Base-by-base conservation (phyloP, 2,113 vertebrate species). In the Hystrix cristata region DNA sequence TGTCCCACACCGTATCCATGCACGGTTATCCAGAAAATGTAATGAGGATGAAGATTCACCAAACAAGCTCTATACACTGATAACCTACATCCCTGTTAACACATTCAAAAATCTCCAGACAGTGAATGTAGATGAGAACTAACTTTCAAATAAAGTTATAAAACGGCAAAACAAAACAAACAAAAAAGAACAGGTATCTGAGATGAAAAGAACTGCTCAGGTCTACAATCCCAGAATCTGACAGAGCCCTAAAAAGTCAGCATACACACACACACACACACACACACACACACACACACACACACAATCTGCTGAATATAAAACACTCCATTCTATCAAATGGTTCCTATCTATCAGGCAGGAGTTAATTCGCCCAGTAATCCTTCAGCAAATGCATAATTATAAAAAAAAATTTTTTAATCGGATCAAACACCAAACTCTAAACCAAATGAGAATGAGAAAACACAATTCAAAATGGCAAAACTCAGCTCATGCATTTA, bases 401-500 rank as follows among this genome's bases (percentile, higher is more conserved):
- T 93, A 38, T 92, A 74, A 79, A 83, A 94, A 78, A 67, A 43
- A 76, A 15, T 67, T 85, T 94, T 85, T 27, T 60, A 93, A 87
- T 57, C 85, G 64, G 3, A 18, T 94, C 82, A 92, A n/a, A 96
- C 18, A 92, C 65, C 84, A 94, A 81, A 74, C 27, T 48, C 46
- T 51, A 93, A 92, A 65, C 51, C 85, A 92, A 92, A 0, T 34
- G 83, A 91, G 29, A 60, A 90, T 55, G 29, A 93, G 31, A 69
- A 96, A 90, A 95, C 21, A 67, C 46, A 81, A 31, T 81, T 87
- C 59, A 74, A 80, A 83, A 94, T 46, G 48, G 53, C 60, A 96
- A 96, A 95, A 91, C 34, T 79, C 9, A 91, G 71, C 14, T 87
- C 60, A 74, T 57, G 19, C 55, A 91, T 60, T 55, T 89, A 89